Percentiles rank a stretch among this genome's conserved stretches.
Conservation (phyloP, 2,888 invertebrate species). For the Torymus tubicola region DNA sequence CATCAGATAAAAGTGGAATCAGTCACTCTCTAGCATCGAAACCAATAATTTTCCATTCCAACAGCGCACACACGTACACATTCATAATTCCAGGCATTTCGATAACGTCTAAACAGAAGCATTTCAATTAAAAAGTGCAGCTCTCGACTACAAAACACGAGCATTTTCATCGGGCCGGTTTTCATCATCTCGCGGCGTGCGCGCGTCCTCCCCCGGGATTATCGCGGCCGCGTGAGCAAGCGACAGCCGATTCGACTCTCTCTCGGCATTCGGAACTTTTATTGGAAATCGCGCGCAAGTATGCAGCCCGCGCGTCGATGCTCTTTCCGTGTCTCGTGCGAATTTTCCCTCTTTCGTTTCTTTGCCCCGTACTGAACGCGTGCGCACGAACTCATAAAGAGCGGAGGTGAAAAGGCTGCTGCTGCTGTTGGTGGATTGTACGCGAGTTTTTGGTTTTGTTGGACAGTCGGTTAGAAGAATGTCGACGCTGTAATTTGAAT, state of each 20-base stretch:
- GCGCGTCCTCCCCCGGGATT: constrained; percentile 36
- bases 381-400: too few relatives aligned
- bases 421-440: too few relatives aligned
- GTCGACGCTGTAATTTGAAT: too few relatives aligned
- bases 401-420: too few relatives aligned
- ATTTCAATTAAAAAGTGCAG: constrained; percentile 31
- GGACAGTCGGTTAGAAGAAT: too few relatives aligned
- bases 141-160: not conserved
- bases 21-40: too few relatives aligned
- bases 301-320: not conserved
- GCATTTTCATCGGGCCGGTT: constrained; percentile 16
- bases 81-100: too few relatives aligned
- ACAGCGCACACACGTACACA: too few relatives aligned
- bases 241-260: constrained; percentile 19
- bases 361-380: too few relatives aligned
- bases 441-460: too few relatives aligned
- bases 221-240: constrained; percentile 27
- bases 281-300: constrained; percentile 38
- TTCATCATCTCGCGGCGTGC: constrained; percentile 27
- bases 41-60: too few relatives aligned
- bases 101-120: not conserved
- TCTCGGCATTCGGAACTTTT: constrained; percentile 42
- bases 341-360: not conserved
- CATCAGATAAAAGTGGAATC: too few relatives aligned
- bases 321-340: not conserved